Conservation (phyloP, 2,797 vertebrate species). For the Delichon dasypus region DNA sequence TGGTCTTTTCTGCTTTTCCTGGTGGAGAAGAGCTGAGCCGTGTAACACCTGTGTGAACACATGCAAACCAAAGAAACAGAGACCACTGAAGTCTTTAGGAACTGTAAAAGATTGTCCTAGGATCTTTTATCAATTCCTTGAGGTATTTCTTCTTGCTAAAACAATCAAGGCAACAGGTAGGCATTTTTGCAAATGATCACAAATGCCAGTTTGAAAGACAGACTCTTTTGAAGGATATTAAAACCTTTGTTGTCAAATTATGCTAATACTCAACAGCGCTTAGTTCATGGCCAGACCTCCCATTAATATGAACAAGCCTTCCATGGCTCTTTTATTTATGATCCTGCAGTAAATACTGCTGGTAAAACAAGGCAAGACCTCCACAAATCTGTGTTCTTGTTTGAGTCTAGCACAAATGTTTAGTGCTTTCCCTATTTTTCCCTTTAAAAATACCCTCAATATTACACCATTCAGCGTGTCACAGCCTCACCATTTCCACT, state of each 20-base stretch:
- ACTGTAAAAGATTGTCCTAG: slow-evolving; percentile 48
- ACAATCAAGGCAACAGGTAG: slow-evolving; percentile 55
- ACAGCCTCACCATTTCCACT: slow-evolving; percentile 39
- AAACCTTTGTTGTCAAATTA: slow-evolving; percentile 32
- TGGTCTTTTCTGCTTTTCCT: slow-evolving; percentile 67
- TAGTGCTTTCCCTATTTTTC: not conserved
- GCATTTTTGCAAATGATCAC: slow-evolving; percentile 32
- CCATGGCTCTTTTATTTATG: not conserved
- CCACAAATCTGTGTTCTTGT: not conserved
- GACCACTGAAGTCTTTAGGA: slow-evolving; percentile 60
- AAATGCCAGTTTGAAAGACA: slow-evolving; percentile 47
- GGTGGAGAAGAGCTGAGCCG: slow-evolving; percentile 54
- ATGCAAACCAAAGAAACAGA: slow-evolving; percentile 61
- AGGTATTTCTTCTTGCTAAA: slow-evolving; percentile 67
- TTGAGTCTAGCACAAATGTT: not conserved
- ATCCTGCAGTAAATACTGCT: not conserved
- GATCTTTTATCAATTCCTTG: slow-evolving; percentile 62
- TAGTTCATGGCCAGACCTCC: slow-evolving; percentile 21
- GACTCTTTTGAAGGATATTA: slow-evolving; percentile 25
- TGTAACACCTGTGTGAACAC: slow-evolving; percentile 57
- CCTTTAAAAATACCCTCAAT: slow-evolving; percentile 4
- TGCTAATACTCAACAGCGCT: not conserved
- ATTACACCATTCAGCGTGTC: slow-evolving; percentile 39
- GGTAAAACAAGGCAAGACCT: slow-evolving; percentile 27
- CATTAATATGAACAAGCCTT: not conserved